A percentile compares a stretch with the other conserved stretches of the same genome.
Conservation (phyloP, 2,113 vertebrate species). For the Gasterosteus nipponicus region DNA sequence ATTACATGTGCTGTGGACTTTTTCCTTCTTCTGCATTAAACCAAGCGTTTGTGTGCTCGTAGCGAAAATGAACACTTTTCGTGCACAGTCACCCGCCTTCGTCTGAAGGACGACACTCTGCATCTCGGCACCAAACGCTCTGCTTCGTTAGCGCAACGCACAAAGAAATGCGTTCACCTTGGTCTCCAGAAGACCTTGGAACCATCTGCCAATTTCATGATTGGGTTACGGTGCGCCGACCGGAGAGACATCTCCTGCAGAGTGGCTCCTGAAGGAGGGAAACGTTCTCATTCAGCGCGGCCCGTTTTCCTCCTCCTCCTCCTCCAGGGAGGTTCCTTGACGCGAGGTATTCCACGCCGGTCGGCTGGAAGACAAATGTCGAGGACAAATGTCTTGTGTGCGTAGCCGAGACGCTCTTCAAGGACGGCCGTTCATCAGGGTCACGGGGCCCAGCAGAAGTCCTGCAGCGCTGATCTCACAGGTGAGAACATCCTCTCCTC, state of each 20-base stretch:
- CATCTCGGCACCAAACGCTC: constrained; percentile 13
- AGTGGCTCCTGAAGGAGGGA: background rate
- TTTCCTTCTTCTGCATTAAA: background rate
- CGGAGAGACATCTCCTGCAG: background rate
- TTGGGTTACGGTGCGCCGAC: constrained; percentile 39
- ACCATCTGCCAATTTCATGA: constrained; percentile 47
- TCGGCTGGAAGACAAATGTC: background rate
- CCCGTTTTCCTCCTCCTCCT: background rate
- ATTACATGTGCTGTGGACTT: background rate
- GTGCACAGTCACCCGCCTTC: constrained; percentile 19
- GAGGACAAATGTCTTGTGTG: constrained; percentile 5
- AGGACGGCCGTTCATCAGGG: constrained; percentile 31
- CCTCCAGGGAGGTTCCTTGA: background rate
- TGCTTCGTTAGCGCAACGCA: constrained; percentile 40
- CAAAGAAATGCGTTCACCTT: constrained; percentile 39
- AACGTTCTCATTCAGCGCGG: background rate
- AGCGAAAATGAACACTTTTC: background rate
- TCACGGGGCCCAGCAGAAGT: constrained; percentile 9
- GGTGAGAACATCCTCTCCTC: constrained; percentile 66
- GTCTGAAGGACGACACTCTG: constrained; percentile 35
- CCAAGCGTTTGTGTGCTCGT: background rate
- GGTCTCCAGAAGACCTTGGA: constrained; percentile 34
- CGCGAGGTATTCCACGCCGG: background rate
- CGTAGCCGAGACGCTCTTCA: constrained; percentile 12
- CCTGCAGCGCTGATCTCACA: constrained; percentile 58